A percentile compares a stretch with the other conserved stretches of the same genome.
These are phyloP conservation scores for Drosophila hamatofila DNA, from an alignment of 2,888 invertebrate species.

Conservation along the genomic window DNA sequence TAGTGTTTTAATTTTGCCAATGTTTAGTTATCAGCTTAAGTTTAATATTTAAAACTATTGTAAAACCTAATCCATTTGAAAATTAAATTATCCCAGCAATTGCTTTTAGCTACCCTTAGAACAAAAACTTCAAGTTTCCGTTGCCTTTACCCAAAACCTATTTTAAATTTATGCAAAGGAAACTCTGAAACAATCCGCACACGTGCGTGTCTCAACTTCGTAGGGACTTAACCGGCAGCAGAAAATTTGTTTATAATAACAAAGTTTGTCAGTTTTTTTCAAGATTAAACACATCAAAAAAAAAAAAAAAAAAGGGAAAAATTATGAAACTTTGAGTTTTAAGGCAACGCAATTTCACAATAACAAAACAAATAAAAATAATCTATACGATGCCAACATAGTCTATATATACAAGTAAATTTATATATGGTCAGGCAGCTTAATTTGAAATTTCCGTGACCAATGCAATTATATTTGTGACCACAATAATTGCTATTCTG, in stretches of 20 bases:
- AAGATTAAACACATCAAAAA: constrained; percentile 1
- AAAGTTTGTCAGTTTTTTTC: constrained; percentile 21
- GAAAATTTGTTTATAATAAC: constrained; percentile 22
- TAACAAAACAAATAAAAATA: constrained; percentile 19
- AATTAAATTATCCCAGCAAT: background rate
- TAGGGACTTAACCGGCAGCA: constrained; percentile 12
- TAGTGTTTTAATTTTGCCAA: no score
- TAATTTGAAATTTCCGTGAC: constrained; percentile 83
- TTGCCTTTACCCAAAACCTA: constrained; percentile 1
- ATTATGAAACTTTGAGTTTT: constrained; percentile 3
- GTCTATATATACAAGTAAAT: background rate
- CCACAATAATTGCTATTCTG: constrained; percentile 41
- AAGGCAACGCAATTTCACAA: constrained; percentile 12
- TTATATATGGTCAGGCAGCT: constrained; percentile 30
- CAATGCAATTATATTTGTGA: constrained; percentile 67
- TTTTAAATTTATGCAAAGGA: constrained; percentile 43
- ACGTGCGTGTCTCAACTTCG: constrained; percentile 32
- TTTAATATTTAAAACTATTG: background rate
- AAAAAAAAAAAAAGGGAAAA: background rate
- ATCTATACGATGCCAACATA: constrained; percentile 28
- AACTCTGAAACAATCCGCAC: constrained; percentile 33
- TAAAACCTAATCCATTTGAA: background rate
- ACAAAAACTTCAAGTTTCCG: constrained; percentile 30
- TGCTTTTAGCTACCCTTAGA: background rate
- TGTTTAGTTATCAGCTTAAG: no score